Base-by-base conservation (phyloP, 2,113 vertebrate species). In the Halcyon malimbica region DNA sequence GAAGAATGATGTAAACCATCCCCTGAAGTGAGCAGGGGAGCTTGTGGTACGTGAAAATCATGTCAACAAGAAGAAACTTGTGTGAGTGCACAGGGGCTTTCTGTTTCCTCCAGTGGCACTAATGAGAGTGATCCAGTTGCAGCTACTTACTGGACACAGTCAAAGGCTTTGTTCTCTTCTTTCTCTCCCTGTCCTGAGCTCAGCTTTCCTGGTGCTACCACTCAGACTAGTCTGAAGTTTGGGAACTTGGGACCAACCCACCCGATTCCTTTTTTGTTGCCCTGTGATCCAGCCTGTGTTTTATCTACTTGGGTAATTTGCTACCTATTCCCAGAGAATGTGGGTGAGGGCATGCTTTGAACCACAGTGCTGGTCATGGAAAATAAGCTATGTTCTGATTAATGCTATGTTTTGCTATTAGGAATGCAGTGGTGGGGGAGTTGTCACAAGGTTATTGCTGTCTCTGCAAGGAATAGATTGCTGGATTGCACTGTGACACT, bases 41-140 rank as follows among this genome's bases (percentile, higher is more conserved):
- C 59, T 48, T 8, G 4, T 33, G 59, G 29, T 46, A 59, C 0
- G 0, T 67, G 60, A 51, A 71, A 95, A 42, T 64, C 0, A 0
- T 59, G 63, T 59, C 76, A 93, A 83, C 76, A 93, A 83, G 80
- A 65, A 89, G 23, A 28, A 93, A 46, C 50, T 69, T 46, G 14
- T 60, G 21, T 33, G 37, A 84, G 63, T 37, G 42, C 54, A 28
- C 44, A 62, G 74, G 57, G 31, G 28, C 35, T 87, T 79, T 42
- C 11, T 31, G 53, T 77, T 80, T 56, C 67, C 25, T 37, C 50
- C 46, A 29, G 44, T 13, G 70, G 53, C 59, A 53, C 53, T 68
- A 57, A 35, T 37, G 44, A 80, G 62, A 83, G 41, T 13, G 23
- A 2, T 69, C 24, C 53, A 54, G 35, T 37, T 76, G 28, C 63